Percentiles rank a stretch among this genome's conserved stretches.
These are phyloP conservation scores for Aphidius colemani DNA, from an alignment of 2,888 invertebrate species.

Conservation along the genomic window DNA sequence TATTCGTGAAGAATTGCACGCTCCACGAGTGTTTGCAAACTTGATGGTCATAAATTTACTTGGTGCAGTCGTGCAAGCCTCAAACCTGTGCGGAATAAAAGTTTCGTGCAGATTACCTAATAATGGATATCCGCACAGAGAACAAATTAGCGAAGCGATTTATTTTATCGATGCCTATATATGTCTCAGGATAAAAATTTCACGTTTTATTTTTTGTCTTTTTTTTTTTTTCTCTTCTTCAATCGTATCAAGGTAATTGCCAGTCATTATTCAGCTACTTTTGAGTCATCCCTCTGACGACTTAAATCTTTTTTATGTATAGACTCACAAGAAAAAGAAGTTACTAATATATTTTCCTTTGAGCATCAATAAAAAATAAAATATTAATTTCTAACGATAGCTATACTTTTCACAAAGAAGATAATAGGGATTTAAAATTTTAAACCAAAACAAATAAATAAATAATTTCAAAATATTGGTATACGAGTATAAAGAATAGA, in stretches of 20 bases:
- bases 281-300: conserved; percentile 14
- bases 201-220: no score
- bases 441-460: no score
- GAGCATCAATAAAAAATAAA: no score
- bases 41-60: conserved; percentile 14
- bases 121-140: conserved; percentile 54
- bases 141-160: conserved; percentile 55
- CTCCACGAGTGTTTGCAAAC: neutral
- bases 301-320: neutral
- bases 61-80: conserved; percentile 27
- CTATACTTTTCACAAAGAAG: no score
- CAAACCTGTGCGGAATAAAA: conserved; percentile 35
- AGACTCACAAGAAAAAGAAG: no score
- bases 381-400: no score
- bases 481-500: conserved; percentile 17
- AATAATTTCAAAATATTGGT: no score
- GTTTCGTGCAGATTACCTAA: conserved; percentile 50
- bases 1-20: neutral
- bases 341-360: no score
- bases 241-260: no score
- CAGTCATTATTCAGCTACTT: conserved; percentile 28
- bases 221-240: no score
- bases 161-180: conserved; percentile 50
- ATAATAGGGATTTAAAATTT: no score
- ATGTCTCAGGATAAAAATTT: no score